Evolutionary conservation across 2,113 vertebrate species (phyloP), one percentile per base, ranked within the genome.

Genomic region (Gallinago media): DNA sequence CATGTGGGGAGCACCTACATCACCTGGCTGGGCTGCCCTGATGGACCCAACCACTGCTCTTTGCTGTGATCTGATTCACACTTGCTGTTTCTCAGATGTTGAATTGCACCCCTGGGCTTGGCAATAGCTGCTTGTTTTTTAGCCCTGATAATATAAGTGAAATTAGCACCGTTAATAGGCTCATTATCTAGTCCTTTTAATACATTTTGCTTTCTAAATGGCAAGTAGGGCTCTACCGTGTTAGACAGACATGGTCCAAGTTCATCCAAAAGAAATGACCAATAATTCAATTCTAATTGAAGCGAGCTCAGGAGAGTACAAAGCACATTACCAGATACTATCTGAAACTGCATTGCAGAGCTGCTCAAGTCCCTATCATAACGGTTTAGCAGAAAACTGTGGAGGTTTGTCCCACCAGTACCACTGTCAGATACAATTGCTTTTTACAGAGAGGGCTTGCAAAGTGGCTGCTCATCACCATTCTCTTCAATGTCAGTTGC

Each of bases 391-490:
- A 93, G 72, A 88, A 97, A 97, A 85, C 92, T 74, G 11, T 94
- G 95, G 89, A 96, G 42, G 6, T 92, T 96, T 89, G 95, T 97
- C 85, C 97, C 93, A 54, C 86, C 52, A 70, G 81, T 61, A 32
- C 81, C 73, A 18, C 74, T 95, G 77, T 95, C 71, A 32, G 70
- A 78, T 73, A 94, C 83, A 80, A 83, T 40, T 42, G 89, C 80
- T 75, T 96, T 92, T 71, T 84, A 88, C 31, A 94, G 77, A 76
- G 44, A 76, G 42, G 97, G 92, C 42, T 85, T 94, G 58, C 94
- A 94, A 91, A 94, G 76, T 27, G 96, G 94, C 26, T 95, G 95
- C 88, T 98, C 86, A 5, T 97, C 94, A 31, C 95, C 96, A 56
- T 97, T 94, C 40, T 96, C 97, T 61, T 95, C 89, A 16, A 34